Conservation (phyloP, 2,113 vertebrate species). For the Hemibagrus wyckioides region DNA sequence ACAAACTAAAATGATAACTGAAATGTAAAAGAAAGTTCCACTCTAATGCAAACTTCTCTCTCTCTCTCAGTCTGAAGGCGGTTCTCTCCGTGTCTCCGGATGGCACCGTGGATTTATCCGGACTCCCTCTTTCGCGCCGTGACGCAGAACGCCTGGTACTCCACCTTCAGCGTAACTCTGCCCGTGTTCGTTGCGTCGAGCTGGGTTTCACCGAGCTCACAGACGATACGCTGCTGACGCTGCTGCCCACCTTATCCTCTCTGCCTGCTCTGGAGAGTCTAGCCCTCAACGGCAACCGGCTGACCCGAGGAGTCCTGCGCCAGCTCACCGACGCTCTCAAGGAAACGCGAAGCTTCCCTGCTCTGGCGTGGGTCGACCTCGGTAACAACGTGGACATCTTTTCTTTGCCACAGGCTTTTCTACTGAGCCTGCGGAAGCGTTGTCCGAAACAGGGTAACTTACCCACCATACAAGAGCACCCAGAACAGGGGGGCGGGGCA, state of each 20-base stretch:
- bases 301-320: slow-evolving; percentile 86
- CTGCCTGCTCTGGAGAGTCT: slow-evolving; percentile 89
- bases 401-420: slow-evolving; percentile 91
- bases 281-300: slow-evolving; percentile 90
- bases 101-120: slow-evolving; percentile 86
- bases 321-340: slow-evolving; percentile 91
- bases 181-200: slow-evolving; percentile 83
- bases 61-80: slow-evolving; percentile 80
- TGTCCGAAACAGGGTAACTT: slow-evolving; percentile 94
- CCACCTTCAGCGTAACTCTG: slow-evolving; percentile 83
- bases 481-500: slow-evolving; percentile 49
- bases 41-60: not conserved
- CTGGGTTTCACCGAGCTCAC: slow-evolving; percentile 95
- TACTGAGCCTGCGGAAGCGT: slow-evolving; percentile 89
- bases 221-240: slow-evolving; percentile 85
- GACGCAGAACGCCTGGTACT: slow-evolving; percentile 84
- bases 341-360: slow-evolving; percentile 88
- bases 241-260: slow-evolving; percentile 81
- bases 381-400: slow-evolving; percentile 99
- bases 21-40: not conserved
- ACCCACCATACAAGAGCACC: slow-evolving; percentile 92
- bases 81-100: slow-evolving; percentile 78
- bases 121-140: slow-evolving; percentile 78
- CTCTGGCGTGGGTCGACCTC: slow-evolving; percentile 93
- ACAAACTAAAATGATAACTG: not conserved